Evolutionary conservation across 2,888 invertebrate species (phyloP).

Genomic region (Tenodera sinensis): DNA sequence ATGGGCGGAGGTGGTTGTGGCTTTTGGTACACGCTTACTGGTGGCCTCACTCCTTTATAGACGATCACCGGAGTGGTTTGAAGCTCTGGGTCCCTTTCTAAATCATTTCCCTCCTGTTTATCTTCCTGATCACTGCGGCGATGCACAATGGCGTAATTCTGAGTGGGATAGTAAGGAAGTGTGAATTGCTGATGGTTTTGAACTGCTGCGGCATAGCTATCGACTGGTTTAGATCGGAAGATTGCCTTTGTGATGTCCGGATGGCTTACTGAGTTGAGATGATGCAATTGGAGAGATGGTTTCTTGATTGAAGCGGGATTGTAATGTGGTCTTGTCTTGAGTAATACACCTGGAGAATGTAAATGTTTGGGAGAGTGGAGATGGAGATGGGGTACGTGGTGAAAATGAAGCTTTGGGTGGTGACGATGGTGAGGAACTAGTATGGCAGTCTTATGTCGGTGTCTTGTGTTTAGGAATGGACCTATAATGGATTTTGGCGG

Average conservation of each 20-base stretch:
- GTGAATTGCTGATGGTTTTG: background rate
- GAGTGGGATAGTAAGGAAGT: background rate
- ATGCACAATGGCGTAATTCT: background rate
- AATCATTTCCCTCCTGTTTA: background rate
- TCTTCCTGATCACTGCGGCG: background rate
- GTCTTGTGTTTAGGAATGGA: background rate
- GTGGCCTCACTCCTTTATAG: slow-evolving; percentile 42
- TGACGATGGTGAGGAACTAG: background rate
- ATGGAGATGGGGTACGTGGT: background rate
- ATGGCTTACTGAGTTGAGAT: background rate
- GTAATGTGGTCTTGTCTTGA: background rate
- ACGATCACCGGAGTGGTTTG: slow-evolving; percentile 42
- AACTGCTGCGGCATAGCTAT: slow-evolving; percentile 5
- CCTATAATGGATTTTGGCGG: slow-evolving; percentile 24
- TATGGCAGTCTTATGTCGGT: background rate
- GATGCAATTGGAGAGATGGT: background rate
- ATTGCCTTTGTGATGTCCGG: slow-evolving; percentile 8
- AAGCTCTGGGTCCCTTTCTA: background rate
- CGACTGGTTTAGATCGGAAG: background rate
- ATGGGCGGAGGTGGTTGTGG: slow-evolving; percentile 24
- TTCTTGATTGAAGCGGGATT: background rate
- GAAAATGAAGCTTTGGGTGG: background rate
- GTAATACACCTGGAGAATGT: background rate
- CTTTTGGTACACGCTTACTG: slow-evolving; percentile 42
- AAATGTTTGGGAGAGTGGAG: background rate